These are phyloP conservation scores for Synaphobranchus kaupii DNA, from an alignment of 2,797 vertebrate species.

Conservation along the genomic window DNA sequence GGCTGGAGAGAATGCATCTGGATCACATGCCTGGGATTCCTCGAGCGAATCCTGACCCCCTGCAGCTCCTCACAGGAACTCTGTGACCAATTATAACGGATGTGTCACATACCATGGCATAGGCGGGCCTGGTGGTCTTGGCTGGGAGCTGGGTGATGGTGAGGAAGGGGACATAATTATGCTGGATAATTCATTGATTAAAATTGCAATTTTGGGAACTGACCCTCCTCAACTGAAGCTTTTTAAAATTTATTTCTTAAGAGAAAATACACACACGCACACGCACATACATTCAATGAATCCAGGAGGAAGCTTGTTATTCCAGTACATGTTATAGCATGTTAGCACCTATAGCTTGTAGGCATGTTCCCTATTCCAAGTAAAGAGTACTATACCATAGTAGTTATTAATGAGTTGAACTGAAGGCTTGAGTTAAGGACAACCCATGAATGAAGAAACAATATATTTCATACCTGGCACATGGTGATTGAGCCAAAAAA, in stretches of 20 bases:
- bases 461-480: neutral
- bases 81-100: conserved; percentile 34
- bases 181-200: neutral
- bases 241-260: neutral
- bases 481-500: neutral
- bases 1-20: conserved; percentile 33
- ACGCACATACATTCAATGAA: neutral
- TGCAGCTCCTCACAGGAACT: conserved; percentile 32
- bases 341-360: neutral
- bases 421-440: neutral
- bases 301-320: neutral
- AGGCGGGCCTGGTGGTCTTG: neutral
- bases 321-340: neutral
- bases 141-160: conserved; percentile 25
- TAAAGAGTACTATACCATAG: neutral
- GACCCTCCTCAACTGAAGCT: neutral
- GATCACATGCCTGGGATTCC: conserved; percentile 46
- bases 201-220: neutral
- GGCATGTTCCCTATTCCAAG: neutral
- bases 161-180: neutral
- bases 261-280: neutral
- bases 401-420: neutral
- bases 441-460: neutral
- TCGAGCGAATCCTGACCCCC: conserved; percentile 31
- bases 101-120: conserved; percentile 39